A percentile compares a stretch with the other conserved stretches of the same genome.
Conservation (phyloP, 1,140 invertebrate species). For the Penaeus chinensis region DNA sequence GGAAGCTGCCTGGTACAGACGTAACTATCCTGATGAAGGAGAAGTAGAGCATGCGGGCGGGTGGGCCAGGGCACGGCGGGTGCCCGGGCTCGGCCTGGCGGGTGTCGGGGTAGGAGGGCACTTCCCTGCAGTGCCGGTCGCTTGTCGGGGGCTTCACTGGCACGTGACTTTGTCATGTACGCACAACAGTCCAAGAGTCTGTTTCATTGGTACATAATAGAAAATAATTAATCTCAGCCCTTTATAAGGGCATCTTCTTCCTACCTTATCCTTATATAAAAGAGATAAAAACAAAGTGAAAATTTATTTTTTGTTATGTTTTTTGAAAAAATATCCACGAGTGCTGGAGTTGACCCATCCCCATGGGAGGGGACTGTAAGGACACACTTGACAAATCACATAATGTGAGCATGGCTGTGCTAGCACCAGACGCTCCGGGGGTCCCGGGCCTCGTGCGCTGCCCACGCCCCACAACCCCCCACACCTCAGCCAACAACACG, state of each 20-base stretch:
- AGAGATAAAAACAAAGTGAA: conserved; percentile 62
- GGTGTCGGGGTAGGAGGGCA: conserved; percentile 17
- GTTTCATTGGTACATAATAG: conserved; percentile 60
- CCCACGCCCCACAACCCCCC: conserved; percentile 32
- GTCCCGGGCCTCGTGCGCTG: conserved; percentile 44
- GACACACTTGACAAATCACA: conserved; percentile 63
- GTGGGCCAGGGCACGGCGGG: conserved; percentile 12
- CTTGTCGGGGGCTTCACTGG: conserved; percentile 61
- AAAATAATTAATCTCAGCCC: conserved; percentile 62
- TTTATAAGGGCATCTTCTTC: conserved; percentile 61
- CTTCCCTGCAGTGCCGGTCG: conserved; percentile 44
- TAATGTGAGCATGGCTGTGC: conserved; percentile 63
- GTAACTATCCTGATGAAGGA: conserved; percentile 30
- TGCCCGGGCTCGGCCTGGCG: not conserved
- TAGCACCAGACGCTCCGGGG: conserved; percentile 62
- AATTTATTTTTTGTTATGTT: conserved; percentile 60
- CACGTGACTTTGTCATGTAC: conserved; percentile 61
- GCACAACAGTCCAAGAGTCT: conserved; percentile 61
- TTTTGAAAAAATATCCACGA: conserved; percentile 63
- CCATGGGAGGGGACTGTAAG: conserved; percentile 58
- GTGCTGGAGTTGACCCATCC: conserved; percentile 62
- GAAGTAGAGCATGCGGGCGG: conserved; percentile 30
- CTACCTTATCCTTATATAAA: conserved; percentile 62
- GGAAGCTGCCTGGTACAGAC: conserved; percentile 40
- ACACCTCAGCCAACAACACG: conserved; percentile 41